Percentiles rank a stretch among this genome's conserved stretches.
phyloP scores from a whole-genome alignment of 2,888 invertebrate species.

The Disparrhopalites patrizii region DNA sequence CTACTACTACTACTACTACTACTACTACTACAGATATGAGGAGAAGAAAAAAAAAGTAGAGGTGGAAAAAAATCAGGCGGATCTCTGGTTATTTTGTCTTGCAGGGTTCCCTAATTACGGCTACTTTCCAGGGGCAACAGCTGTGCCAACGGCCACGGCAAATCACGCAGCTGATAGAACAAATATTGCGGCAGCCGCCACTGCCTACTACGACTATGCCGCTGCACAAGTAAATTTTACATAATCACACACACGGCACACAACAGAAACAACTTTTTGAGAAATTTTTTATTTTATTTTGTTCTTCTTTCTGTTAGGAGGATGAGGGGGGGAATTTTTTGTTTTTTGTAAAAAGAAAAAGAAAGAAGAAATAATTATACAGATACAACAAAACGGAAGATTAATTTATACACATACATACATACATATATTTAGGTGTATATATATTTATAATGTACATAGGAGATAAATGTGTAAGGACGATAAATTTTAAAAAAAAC shows the following conservation, averaged over 20 bases:
- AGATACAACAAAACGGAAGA: too few relatives aligned
- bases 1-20: background rate
- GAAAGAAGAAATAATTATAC: too few relatives aligned
- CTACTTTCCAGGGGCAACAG: conserved; percentile 54
- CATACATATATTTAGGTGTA: too few relatives aligned
- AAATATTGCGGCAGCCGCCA: conserved; percentile 52
- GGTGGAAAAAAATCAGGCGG: conserved; percentile 16
- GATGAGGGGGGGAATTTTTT: background rate
- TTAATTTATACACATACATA: too few relatives aligned
- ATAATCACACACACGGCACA: background rate
- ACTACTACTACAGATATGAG: background rate
- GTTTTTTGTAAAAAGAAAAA: too few relatives aligned
- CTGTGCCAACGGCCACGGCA: conserved; percentile 57
- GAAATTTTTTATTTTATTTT: background rate
- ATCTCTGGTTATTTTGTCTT: conserved; percentile 38
- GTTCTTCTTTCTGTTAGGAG: background rate
- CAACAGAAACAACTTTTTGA: background rate
- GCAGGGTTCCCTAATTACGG: conserved; percentile 56
- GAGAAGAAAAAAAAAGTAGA: background rate
- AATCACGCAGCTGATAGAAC: conserved; percentile 49
- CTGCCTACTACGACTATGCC: conserved; percentile 50
- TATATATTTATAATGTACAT: too few relatives aligned
- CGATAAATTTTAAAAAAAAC: too few relatives aligned
- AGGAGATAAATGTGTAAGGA: too few relatives aligned
- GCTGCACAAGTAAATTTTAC: conserved; percentile 44